Evolutionary conservation across 2,888 invertebrate genomes (phyloP).

Genomic region (Plebejus anna): DNA sequence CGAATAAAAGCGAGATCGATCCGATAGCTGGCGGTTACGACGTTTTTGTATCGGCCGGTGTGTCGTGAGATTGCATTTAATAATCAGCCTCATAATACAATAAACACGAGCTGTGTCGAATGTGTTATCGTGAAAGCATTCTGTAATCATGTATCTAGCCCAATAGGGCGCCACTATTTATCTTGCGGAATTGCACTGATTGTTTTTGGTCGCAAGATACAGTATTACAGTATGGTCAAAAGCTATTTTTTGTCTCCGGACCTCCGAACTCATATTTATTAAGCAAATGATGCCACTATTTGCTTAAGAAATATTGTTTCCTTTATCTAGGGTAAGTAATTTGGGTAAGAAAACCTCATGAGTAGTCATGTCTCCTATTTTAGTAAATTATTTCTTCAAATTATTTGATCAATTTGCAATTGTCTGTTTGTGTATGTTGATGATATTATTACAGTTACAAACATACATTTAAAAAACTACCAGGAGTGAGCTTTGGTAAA

Average conservation of each 20-base stretch:
- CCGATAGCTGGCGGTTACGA: slow-evolving; percentile 54
- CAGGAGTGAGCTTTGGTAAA: too few species aligned
- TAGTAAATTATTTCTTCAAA: too few species aligned
- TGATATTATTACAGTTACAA: too few species aligned
- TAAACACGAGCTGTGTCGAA: slow-evolving; percentile 51
- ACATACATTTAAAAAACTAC: too few species aligned
- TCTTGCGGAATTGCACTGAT: background rate
- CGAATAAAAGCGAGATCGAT: slow-evolving; percentile 61
- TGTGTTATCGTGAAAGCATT: slow-evolving; percentile 37
- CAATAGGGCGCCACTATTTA: background rate
- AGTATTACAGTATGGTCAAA: background rate
- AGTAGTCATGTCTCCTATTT: background rate
- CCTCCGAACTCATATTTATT: background rate
- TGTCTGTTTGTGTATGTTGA: too few species aligned
- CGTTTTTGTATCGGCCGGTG: slow-evolving; percentile 48
- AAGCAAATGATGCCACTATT: background rate
- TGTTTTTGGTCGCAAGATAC: background rate
- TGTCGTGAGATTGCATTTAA: slow-evolving; percentile 70
- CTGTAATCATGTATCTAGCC: slow-evolving; percentile 6
- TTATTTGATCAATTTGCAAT: too few species aligned
- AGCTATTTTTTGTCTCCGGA: background rate
- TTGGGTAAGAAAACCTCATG: background rate
- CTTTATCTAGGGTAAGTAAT: background rate
- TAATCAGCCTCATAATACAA: slow-evolving; percentile 65
- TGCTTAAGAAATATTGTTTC: background rate